Base-by-base conservation (phyloP, 2,113 vertebrate genomes). In the Synchiropus splendidus region DNA sequence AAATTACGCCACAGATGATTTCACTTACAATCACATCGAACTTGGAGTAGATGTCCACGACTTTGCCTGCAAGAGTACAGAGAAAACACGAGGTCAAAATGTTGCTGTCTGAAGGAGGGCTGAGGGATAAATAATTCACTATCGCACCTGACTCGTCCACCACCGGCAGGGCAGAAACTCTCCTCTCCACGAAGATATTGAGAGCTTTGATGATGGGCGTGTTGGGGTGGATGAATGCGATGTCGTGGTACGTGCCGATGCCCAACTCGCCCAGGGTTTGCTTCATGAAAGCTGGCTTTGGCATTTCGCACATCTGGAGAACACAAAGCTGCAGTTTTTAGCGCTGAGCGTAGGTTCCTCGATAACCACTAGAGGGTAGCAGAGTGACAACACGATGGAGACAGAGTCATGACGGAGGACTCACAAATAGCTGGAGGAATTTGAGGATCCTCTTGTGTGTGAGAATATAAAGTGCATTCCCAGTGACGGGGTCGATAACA, bases 1-100 rank as follows among this genome's bases (percentile, higher is more conserved):
- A 4, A 12, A n/a, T 4, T n/a, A n/a, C n/a, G 11, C 39, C 6
- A n/a, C 5, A 6, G 12, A 44, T 10, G 31, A 10, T 34, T 38
- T 40, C 80, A 97, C 94, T 97, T 90, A 99, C 95, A 78, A 99
- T 99, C 64, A 99, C 95, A 75, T 99, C 95, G 82, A 99, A 99
- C 83, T 99, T 99, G 80, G 95, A 99, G 88, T 99, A 99, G 89
- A 99, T 98, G 87, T 99, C 94, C 85, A 99, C 95, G 73, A 99
- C 95, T 83, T 92, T 97, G 71, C 94, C 95, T 99, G 75, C 33
- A 78, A 81, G 67, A 68, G 1, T 54, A 59, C 5, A 41, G 42
- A 6, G 12, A 42, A 4, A 37, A 36, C 18, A 9, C 6, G 21
- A 27, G 8, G 21, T 5, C 11, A 16, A 13, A 30, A 1, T 16